phyloP scores from a whole-genome alignment of 2,113 vertebrate species.

The Carassius auratus region DNA sequence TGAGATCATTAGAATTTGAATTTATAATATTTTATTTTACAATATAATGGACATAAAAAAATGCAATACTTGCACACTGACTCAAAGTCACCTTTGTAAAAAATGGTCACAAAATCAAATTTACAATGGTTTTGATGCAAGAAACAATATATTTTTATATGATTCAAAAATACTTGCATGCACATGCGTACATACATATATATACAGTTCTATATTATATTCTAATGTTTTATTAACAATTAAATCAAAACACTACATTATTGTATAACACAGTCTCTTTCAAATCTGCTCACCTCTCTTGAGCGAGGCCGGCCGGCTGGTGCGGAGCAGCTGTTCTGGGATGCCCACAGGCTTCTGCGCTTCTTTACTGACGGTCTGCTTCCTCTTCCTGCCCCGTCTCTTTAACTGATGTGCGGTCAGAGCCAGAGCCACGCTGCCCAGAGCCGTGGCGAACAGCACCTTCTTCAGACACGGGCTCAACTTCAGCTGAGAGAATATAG shows the following conservation, averaged over 20 bases:
- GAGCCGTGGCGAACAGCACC: constrained; percentile 93
- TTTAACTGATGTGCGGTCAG: constrained; percentile 95
- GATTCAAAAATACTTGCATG: neutral
- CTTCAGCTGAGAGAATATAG: constrained; percentile 92
- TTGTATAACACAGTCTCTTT: neutral
- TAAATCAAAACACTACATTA: neutral
- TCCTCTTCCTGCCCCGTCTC: constrained; percentile 87
- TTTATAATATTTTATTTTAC: too few relatives aligned
- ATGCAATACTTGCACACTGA: too few relatives aligned
- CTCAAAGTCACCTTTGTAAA: too few relatives aligned
- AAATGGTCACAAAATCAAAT: neutral
- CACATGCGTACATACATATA: too few relatives aligned
- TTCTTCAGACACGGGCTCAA: constrained; percentile 91
- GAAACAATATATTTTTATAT: neutral
- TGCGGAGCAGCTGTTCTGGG: constrained; percentile 81
- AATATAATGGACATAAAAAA: too few relatives aligned
- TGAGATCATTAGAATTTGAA: too few relatives aligned
- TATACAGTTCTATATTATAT: too few relatives aligned
- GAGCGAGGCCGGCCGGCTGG: constrained; percentile 81
- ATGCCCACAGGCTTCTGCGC: constrained; percentile 77
- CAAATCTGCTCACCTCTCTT: constrained; percentile 83
- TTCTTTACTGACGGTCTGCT: constrained; percentile 77
- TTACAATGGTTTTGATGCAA: neutral
- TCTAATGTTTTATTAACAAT: too few relatives aligned
- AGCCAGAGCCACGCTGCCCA: constrained; percentile 92